Base-by-base conservation (phyloP, 1,140 invertebrate species). In the Drosophila quadrilineata region DNA sequence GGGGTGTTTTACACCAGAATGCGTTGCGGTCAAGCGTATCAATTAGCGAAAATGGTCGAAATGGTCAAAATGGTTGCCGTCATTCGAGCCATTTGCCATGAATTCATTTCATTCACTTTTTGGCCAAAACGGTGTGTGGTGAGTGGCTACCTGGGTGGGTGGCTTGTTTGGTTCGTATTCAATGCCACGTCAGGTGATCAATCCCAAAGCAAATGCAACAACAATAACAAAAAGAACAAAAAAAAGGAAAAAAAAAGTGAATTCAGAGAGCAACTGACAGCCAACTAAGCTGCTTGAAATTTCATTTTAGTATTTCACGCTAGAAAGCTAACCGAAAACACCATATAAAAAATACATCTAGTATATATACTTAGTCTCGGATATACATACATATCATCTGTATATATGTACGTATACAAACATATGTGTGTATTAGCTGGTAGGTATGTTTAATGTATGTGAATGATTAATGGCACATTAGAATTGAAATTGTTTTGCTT, bases 401-500 rank as follows among this genome's bases (percentile, higher is more conserved):
- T 4, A 54, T 5, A 58, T 26, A 46, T 36, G 19, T 26, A 12
- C 4, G 4, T 9, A 48, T 19, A 33, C 14, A 58, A 57, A 57
- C 65, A 28, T 41, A 38, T 4, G 2, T 19, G 31, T 19, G 9
- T 46, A 54, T 10, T 26, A 12, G 62, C 8, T 52, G 24, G 38
- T 19, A 62, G 71, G 77, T 84, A 84, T 73, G 77, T 73, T 84
- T 82, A 82, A 84, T 85, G 77, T 85, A 85, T 85, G 79, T 85
- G 79, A 84, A 84, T 84, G 77, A 84, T 85, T 84, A 84, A 84
- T 84, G 79, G 70, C 64, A 77, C 77, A 84, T 84, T 84, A 84
- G 77, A 84, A 84, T 85, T 73, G 73, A 85, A 84, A 84, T 84
- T 84, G 73, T 84, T 84, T 77, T 84, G 73, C 63, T 56, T 29